Evolutionary conservation across 1,140 invertebrate genomes (phyloP).

Genomic region (Scaptomyza graminum): DNA sequence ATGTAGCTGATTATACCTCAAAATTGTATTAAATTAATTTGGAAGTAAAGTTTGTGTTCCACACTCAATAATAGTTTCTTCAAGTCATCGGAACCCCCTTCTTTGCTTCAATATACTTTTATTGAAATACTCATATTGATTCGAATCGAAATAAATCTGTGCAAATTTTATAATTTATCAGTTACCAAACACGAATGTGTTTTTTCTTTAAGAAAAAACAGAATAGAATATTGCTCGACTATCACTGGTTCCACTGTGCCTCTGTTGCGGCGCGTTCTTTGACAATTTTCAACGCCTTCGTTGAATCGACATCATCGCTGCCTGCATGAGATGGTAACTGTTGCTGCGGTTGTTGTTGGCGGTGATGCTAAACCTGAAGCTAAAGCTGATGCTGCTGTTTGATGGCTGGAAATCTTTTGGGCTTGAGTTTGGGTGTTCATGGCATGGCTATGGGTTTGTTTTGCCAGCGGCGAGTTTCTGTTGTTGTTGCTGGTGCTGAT

Average conservation of each 20-base stretch:
- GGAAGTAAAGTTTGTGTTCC: too few species aligned
- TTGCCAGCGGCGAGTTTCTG: slow-evolving; percentile 56
- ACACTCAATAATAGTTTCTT: too few species aligned
- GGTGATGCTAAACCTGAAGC: slow-evolving; percentile 32
- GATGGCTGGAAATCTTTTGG: slow-evolving; percentile 46
- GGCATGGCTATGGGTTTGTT: slow-evolving; percentile 64
- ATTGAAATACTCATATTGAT: too few species aligned
- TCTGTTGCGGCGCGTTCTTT: slow-evolving; percentile 73
- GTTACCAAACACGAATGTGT: too few species aligned
- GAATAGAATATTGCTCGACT: too few species aligned
- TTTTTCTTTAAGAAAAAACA: too few species aligned
- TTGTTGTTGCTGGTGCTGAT: slow-evolving; percentile 39
- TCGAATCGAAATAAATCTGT: too few species aligned
- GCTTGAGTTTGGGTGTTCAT: slow-evolving; percentile 40
- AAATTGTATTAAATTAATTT: too few species aligned
- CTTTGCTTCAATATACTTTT: too few species aligned
- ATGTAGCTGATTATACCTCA: neutral
- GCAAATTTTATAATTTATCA: too few species aligned
- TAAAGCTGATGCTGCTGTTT: slow-evolving; percentile 67
- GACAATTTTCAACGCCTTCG: slow-evolving; percentile 81
- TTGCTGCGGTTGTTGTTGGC: slow-evolving; percentile 27
- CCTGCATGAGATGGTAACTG: slow-evolving; percentile 77
- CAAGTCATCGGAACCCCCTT: too few species aligned
- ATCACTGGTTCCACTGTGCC: slow-evolving; percentile 44
- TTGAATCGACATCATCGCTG: slow-evolving; percentile 59